phyloP scores from a whole-genome alignment of 2,888 invertebrate genomes.

The Cerastis rubricosa region DNA sequence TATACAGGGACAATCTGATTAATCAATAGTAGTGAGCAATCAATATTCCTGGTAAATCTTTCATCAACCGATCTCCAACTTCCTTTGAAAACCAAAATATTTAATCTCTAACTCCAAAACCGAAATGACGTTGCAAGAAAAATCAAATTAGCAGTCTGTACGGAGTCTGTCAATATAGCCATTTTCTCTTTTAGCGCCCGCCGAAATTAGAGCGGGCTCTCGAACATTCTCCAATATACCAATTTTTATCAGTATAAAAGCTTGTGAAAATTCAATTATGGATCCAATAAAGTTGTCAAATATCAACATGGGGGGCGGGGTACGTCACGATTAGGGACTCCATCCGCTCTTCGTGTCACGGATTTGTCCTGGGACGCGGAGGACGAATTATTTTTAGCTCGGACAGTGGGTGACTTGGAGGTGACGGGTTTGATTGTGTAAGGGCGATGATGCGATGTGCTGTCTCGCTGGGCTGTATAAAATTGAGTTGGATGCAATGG shows the following conservation, averaged over 20 bases:
- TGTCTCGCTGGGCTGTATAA: neutral
- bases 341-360: conserved; percentile 51
- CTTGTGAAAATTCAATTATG: conserved; percentile 84
- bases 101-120: conserved; percentile 24
- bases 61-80: neutral
- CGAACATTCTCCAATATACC: conserved; percentile 73
- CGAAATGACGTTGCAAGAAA: conserved; percentile 42
- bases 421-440: conserved; percentile 11
- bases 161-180: conserved; percentile 65
- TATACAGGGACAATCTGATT: neutral
- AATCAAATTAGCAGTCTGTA: conserved; percentile 56
- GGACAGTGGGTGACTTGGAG: conserved; percentile 31
- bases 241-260: conserved; percentile 80
- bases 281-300: conserved; percentile 86
- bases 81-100: neutral
- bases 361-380: conserved; percentile 47
- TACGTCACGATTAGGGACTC: conserved; percentile 65
- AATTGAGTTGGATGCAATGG: neutral
- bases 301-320: conserved; percentile 76
- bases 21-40: neutral
- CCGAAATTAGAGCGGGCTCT: conserved; percentile 66
- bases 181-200: conserved; percentile 61
- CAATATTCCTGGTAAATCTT: neutral
- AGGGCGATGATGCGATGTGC: neutral
- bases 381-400: conserved; percentile 50